A percentile compares a stretch with the other conserved stretches of the same genome.
Conservation (phyloP, 2,888 invertebrate genomes). For the Meta bourneti region DNA sequence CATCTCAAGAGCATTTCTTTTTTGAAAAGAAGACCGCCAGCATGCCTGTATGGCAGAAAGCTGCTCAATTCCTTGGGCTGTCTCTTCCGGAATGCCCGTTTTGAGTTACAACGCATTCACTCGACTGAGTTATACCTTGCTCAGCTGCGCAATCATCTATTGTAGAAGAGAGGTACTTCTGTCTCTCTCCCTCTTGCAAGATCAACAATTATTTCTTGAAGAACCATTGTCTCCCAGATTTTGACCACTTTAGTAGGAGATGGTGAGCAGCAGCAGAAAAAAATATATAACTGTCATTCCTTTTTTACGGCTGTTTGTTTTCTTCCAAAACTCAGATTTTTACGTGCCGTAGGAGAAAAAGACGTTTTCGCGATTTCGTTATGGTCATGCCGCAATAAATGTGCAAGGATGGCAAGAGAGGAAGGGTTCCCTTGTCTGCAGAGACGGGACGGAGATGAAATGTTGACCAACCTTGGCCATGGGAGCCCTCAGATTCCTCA, state of each 20-base stretch:
- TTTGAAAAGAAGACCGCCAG: conserved; percentile 44
- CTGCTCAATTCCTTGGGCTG: conserved; percentile 66
- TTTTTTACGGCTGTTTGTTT: conserved; percentile 73
- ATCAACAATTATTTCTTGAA: conserved; percentile 66
- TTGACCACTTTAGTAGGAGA: conserved; percentile 65
- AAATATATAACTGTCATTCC: conserved; percentile 64
- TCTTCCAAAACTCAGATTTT: conserved; percentile 34
- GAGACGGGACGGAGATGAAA: too few species aligned
- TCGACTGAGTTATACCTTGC: conserved; percentile 63
- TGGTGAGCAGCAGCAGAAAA: conserved; percentile 31
- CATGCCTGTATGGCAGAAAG: conserved; percentile 13
- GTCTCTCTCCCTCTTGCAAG: conserved; percentile 47
- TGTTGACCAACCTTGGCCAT: conserved; percentile 28
- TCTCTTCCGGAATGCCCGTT: conserved; percentile 67
- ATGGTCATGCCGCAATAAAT: conserved; percentile 2
- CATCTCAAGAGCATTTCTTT: conserved; percentile 4
- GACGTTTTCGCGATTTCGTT: conserved; percentile 48
- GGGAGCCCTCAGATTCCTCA: background rate
- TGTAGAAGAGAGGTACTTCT: conserved; percentile 33
- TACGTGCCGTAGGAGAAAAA: conserved; percentile 34
- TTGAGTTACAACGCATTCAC: conserved; percentile 70
- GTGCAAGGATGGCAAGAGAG: background rate
- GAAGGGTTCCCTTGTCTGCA: background rate
- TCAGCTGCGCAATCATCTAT: conserved; percentile 62
- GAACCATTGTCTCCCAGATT: conserved; percentile 60